Conservation (phyloP, 2,113 vertebrate species). For the human (Homo sapiens) region GRCh38 chr2:156280001-156280500, state of each 20-base stretch:
- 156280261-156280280: neutral
- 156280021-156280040: constrained; percentile 74
- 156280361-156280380: neutral
- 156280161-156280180: neutral
- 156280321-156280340: neutral
- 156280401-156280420: constrained; percentile 2
- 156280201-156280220: neutral
- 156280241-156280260: neutral
- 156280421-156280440: neutral
- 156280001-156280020: constrained; percentile 66
- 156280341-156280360: neutral
- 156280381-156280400: neutral
- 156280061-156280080: constrained; percentile 72
- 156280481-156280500: neutral
- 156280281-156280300: neutral
- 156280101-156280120: constrained; percentile 47
- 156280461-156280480: neutral
- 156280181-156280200: neutral
- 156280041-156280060: constrained; percentile 76
- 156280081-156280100: constrained; percentile 69
- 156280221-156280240: constrained; percentile 7
- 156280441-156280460: neutral
- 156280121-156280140: constrained; percentile 54
- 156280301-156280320: neutral
- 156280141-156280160: constrained; percentile 21